These are phyloP conservation scores for Panthera tigris DNA, from an alignment of 2,113 vertebrate species.

Conservation along the genomic window DNA sequence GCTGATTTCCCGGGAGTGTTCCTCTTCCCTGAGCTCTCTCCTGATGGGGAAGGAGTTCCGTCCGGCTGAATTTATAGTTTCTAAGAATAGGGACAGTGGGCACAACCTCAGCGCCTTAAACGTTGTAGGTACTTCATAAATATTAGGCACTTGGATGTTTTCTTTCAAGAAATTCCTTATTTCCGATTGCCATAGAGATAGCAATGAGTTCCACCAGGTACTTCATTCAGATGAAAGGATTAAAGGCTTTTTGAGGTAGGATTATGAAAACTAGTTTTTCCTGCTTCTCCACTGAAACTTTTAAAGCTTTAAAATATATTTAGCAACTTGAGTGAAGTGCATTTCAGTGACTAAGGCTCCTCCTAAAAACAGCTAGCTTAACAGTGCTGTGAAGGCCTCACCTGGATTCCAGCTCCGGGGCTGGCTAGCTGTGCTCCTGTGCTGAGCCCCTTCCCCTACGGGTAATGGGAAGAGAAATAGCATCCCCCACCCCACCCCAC, in stretches of 20 bases:
- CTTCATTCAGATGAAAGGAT: slow-evolving; percentile 58
- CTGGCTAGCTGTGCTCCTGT: background rate
- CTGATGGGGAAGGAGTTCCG: background rate
- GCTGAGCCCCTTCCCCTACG: background rate
- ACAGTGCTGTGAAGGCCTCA: background rate
- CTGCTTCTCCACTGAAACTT: slow-evolving; percentile 45
- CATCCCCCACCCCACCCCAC: background rate
- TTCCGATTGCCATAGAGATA: background rate
- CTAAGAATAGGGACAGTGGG: background rate
- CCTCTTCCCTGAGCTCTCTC: background rate
- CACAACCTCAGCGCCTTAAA: background rate
- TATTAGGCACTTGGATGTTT: background rate
- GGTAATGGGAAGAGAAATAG: background rate
- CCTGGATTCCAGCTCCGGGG: background rate
- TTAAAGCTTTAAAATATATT: slow-evolving; percentile 48
- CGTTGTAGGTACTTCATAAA: background rate
- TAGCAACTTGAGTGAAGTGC: slow-evolving; percentile 39
- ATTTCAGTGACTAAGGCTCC: slow-evolving; percentile 41
- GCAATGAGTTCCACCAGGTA: background rate
- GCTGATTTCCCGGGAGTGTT: background rate
- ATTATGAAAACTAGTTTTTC: slow-evolving; percentile 73
- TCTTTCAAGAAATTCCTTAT: background rate
- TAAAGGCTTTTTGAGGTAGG: slow-evolving; percentile 53
- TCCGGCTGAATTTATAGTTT: background rate
- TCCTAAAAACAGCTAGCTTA: slow-evolving; percentile 12